Conservation (phyloP, 2,797 vertebrate species). For the Coendou prehensilis region DNA sequence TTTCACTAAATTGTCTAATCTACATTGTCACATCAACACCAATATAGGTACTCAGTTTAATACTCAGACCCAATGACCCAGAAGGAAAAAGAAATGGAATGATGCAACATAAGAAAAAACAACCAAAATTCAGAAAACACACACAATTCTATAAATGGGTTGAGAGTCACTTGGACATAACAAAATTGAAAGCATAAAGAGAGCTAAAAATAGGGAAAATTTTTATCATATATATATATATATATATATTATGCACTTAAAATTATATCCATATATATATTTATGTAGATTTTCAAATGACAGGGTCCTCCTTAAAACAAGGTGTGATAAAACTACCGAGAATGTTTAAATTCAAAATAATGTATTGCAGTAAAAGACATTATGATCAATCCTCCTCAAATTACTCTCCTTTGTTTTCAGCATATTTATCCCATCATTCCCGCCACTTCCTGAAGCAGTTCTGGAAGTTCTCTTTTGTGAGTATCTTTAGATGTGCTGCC, state of each 20-base stretch:
- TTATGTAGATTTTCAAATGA: not conserved
- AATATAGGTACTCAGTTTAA: not conserved
- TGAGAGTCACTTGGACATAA: not conserved
- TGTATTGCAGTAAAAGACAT: not conserved
- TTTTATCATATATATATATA: not conserved
- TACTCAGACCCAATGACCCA: not conserved
- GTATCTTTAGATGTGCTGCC: not conserved
- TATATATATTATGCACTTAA: not conserved
- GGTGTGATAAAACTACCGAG: not conserved
- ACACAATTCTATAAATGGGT: not conserved
- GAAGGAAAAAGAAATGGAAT: not conserved
- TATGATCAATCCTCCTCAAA: not conserved
- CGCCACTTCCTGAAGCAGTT: not conserved
- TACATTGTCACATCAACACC: not conserved
- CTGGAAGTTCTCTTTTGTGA: not conserved
- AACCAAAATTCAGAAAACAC: not conserved
- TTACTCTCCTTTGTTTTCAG: not conserved
- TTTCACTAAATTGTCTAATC: not conserved
- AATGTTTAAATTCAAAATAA: not conserved
- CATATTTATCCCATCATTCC: not conserved
- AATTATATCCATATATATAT: not conserved
- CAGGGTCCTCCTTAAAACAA: not conserved
- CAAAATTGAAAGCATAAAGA: not conserved
- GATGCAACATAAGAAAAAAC: not conserved
- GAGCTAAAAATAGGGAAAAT: not conserved